These are phyloP conservation scores for Chlamydotis undulata DNA, from an alignment of 2,113 vertebrate genomes.

Conservation along the genomic window DNA sequence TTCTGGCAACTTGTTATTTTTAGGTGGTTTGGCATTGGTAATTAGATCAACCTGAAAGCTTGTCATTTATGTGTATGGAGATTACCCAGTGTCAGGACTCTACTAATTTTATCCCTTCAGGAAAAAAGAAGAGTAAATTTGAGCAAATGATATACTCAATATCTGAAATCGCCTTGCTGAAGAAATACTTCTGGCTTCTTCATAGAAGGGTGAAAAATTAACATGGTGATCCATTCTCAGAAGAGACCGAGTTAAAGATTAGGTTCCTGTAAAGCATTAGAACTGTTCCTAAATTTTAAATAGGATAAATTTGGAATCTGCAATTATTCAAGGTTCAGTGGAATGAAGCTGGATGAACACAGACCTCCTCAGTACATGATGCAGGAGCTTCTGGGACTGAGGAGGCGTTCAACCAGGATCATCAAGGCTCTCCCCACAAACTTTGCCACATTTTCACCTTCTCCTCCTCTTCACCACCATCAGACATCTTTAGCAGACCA, in stretches of 20 bases:
- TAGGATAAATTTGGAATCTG: not conserved
- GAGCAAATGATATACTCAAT: not conserved
- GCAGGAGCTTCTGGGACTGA: not conserved
- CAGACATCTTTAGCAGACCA: not conserved
- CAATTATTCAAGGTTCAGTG: not conserved
- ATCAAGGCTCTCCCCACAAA: not conserved
- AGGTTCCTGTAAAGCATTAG: not conserved
- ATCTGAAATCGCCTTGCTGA: not conserved
- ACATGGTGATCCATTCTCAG: not conserved
- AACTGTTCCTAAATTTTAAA: not conserved
- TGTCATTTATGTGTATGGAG: not conserved
- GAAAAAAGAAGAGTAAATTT: not conserved
- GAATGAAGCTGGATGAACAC: not conserved
- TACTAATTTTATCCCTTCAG: not conserved
- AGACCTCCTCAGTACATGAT: not conserved
- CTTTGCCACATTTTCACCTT: not conserved
- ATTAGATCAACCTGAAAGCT: not conserved
- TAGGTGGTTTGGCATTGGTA: not conserved
- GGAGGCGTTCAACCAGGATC: not conserved
- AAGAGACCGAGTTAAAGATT: not conserved
- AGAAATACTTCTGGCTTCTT: not conserved
- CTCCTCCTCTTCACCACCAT: not conserved
- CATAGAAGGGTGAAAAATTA: not conserved
- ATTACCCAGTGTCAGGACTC: not conserved
- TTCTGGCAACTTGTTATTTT: not conserved